Conservation (phyloP, 1,140 invertebrate genomes). For the Atta cephalotes region DNA sequence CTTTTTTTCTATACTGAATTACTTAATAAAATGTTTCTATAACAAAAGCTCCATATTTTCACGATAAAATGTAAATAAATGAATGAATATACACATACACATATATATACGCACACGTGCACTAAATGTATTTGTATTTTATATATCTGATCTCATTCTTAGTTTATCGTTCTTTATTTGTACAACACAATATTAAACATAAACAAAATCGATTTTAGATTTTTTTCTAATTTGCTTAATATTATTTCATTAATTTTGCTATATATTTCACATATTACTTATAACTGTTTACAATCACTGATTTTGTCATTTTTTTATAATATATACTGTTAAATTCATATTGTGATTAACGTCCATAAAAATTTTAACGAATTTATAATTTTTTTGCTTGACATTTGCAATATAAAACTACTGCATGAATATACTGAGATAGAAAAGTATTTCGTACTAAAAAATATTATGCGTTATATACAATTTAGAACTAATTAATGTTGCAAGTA, state of each 20-base stretch:
- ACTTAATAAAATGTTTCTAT: neutral
- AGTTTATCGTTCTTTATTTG: conserved; percentile 14
- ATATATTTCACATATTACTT: neutral
- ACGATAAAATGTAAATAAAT: neutral
- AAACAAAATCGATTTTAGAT: conserved; percentile 13
- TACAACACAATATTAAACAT: conserved; percentile 38
- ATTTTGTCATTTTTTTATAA: conserved; percentile 17
- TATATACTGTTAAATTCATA: conserved; percentile 11
- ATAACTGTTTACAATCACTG: neutral
- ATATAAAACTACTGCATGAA: neutral
- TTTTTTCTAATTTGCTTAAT: conserved; percentile 32
- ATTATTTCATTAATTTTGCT: conserved; percentile 22
- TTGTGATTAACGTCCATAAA: neutral
- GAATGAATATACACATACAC: neutral
- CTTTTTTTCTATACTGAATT: neutral
- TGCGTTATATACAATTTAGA: neutral
- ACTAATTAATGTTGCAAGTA: neutral
- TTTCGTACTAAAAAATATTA: neutral
- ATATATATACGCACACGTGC: neutral
- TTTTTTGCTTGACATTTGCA: neutral
- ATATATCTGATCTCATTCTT: neutral
- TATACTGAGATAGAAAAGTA: conserved; percentile 31
- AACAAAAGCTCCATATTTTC: conserved; percentile 23
- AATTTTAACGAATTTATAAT: neutral
- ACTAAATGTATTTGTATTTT: neutral